Base-by-base conservation (phyloP, 1,140 invertebrate genomes). In the Drosophila baimaii region DNA sequence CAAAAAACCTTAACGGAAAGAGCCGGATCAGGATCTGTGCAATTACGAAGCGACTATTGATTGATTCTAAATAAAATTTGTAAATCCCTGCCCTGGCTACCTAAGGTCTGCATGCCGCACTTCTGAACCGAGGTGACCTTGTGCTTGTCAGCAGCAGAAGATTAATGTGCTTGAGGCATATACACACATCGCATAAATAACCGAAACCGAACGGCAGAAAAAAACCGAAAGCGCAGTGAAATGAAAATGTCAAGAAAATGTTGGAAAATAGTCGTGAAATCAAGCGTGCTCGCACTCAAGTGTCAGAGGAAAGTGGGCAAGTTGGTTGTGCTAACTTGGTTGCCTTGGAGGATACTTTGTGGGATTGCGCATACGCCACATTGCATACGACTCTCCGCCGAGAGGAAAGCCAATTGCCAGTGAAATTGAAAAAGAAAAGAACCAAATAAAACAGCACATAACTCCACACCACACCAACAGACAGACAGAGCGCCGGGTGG, bases 311-410 rank as follows among this genome's bases (percentile, higher is more conserved):
- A 63, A 21, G 33, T 37, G 54, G 17, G 15, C n/a, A 54, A 19
- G 19, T 25, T 51, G n/a, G n/a, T 29, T 39, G 13, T 29, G 23
- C 41, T 23, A 6, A 27, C 21, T 68, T n/a, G 21, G 23, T 19
- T 52, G 4, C 33, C 51, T 41, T 39, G 52, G 78, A 57, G 70
- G 31, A 58, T 65, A 65, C 23, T 68, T 57, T 51, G 54, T 70
- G 54, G 66, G 37, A 85, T 85, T 80, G 81, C 77, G 81, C 77
- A 85, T 85, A 84, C 81, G 81, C 81, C 69, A 70, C 77, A 84
- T 81, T 81, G 81, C 71, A 61, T 78, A 84, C 56, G 37, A 31
- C 57, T 21, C 63, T n/a, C 25, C 43, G 0, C 0, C 8, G 39
- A 59, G 54, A 43, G 46, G 21, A 55, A 71, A 62, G 27, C 66